Evolutionary conservation across 1,140 invertebrate genomes (phyloP), one percentile per base, ranked within the genome.

Genomic region (Battus philenor): DNA sequence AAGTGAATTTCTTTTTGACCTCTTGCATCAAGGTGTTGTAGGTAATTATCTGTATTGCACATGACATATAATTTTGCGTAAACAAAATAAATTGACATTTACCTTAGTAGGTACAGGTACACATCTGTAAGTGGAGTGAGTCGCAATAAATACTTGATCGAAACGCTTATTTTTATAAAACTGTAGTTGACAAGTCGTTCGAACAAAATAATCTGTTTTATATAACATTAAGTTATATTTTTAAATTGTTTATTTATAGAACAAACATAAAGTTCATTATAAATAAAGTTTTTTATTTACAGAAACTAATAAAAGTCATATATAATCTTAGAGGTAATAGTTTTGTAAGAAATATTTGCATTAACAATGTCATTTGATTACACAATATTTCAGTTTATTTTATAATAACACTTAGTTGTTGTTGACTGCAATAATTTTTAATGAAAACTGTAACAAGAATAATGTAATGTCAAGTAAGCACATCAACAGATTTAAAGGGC

Each of bases 1-100:
- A 80, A 82, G 72, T 79, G 70, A 84, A 82, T 84, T 84, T 82
- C 80, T 84, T 82, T 84, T 75, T 85, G 80, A 85, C 80, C 80
- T 85, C 80, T 82, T 63, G 72, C 63, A 70, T 59, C 78, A 78
- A 85, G 76, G 80, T 70, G 69, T 65, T 70, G 66, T 61, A 26
- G 54, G 65, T 79, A 85, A 85, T 85, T 85, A 71, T 59, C 57
- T 54, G 51, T 63, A 58, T 62, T 36, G 44, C 54, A 62, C 47
- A 53, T 80, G 75, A 68, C 63, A 75, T 77, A 67, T 68, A 74
- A 77, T 79, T 81, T 80, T 62, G 60, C 59, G 63, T 69, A 68
- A 78, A 79, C 66, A 78, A 80, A 68, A 70, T 67, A 76, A 69
- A 74, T 54, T 81, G 77, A 77, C 69, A 77, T 83, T 81, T 83